Evolutionary conservation across 2,888 invertebrate genomes (phyloP), one percentile per base, ranked within the genome.

Genomic region (Drosophila kanekoi): DNA sequence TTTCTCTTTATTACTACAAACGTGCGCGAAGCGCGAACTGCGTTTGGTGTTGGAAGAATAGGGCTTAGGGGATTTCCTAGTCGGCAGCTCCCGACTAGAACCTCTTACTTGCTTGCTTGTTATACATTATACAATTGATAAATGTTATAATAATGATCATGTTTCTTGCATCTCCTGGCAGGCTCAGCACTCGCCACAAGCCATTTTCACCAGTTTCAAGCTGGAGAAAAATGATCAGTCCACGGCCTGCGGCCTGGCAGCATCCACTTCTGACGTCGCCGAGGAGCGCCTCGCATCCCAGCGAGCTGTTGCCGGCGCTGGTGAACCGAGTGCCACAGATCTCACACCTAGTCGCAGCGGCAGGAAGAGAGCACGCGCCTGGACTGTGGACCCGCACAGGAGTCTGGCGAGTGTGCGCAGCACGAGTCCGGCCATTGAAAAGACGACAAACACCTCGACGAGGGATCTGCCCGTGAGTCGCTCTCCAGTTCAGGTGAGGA

Each of bases 131-230:
- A 23, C 5, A 23, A 23, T 23, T 23, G 1, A 5, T 23, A 23
- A 23, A 23, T 23, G 11, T 23, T 14, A 11, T 14, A 1, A 10
- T 4, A 13, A 11, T 2, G 28, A 28, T 28, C 8, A 28, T n/a
- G n/a, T 28, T 28, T 28, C 14, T 28, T 5, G 6, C 16, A 16
- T 64, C 2, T 8, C 0, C 5, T 23, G 89, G 32, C 90, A 95
- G 93, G 93, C 94, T 1, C 93, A 94, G 69, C 93, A 95, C 81
- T 95, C 96, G 35, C 97, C 97, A 0, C 97, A 98, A 92, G 98
- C 98, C 1, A 97, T 98, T 79, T 98, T 98, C 91, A 97, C 98
- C 16, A 97, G 97, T 80, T 98, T 98, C 92, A 98, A 98, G 91
- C 93, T 98, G 70, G 97, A 98, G 16, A 97, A 97, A 35, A 81